Conservation (phyloP, 2,888 invertebrate genomes). For the Caprella mutica region DNA sequence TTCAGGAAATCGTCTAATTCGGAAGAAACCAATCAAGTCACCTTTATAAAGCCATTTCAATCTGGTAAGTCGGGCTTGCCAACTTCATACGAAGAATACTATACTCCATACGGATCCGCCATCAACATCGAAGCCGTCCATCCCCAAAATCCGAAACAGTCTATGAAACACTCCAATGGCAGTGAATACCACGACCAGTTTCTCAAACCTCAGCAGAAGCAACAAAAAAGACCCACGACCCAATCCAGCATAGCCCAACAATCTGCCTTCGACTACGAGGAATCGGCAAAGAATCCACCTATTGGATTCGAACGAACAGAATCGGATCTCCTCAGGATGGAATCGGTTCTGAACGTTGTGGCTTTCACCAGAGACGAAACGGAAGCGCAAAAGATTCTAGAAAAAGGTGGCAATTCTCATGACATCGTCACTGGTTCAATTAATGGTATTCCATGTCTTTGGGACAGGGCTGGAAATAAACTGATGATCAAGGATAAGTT, state of each 20-base stretch:
- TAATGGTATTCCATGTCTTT: conserved; percentile 13
- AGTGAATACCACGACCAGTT: not conserved
- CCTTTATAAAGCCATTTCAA: too few species aligned
- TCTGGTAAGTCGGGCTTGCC: too few species aligned
- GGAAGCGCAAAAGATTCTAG: not conserved
- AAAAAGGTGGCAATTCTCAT: not conserved
- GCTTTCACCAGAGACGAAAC: conserved; percentile 6
- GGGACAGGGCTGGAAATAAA: conserved; percentile 19
- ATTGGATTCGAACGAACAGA: too few species aligned
- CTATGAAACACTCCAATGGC: not conserved
- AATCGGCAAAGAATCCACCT: too few species aligned
- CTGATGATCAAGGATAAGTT: conserved; percentile 13
- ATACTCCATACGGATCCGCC: too few species aligned
- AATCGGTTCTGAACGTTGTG: conserved; percentile 4
- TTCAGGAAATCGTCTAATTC: too few species aligned
- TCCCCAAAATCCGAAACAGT: too few species aligned
- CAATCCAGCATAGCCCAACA: not conserved
- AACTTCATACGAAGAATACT: too few species aligned
- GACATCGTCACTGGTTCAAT: conserved; percentile 15
- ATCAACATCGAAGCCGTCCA: too few species aligned
- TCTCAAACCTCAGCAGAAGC: not conserved
- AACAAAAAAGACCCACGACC: not conserved
- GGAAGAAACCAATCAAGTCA: too few species aligned
- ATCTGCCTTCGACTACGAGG: too few species aligned
- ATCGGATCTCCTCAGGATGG: conserved; percentile 10